Conservation (phyloP, 2,113 vertebrate genomes). For the Centropristis striata region DNA sequence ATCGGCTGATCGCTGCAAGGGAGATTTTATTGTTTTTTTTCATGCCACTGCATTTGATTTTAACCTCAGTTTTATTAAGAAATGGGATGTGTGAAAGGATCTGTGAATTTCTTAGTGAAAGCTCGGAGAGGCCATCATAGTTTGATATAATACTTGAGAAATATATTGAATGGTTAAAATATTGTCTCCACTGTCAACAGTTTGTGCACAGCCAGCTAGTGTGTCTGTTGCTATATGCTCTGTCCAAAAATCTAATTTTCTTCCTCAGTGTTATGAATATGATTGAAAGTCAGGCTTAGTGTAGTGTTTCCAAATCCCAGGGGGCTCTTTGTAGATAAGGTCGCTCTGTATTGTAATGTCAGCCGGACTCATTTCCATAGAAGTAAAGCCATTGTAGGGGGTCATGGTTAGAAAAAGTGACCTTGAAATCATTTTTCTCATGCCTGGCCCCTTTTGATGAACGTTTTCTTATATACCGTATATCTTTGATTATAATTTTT, state of each 20-base stretch:
- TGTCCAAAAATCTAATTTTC: neutral
- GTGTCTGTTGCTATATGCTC: neutral
- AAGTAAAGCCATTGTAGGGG: neutral
- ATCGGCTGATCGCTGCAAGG: neutral
- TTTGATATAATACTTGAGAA: neutral
- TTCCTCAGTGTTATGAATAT: neutral
- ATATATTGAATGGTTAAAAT: neutral
- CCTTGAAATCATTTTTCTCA: neutral
- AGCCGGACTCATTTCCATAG: constrained; percentile 30
- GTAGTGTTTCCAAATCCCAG: neutral
- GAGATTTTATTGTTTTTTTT: neutral
- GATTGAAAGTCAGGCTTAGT: constrained; percentile 19
- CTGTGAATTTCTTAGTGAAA: neutral
- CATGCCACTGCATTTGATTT: neutral
- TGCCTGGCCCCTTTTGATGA: neutral
- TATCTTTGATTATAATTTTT: neutral
- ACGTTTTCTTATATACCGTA: neutral
- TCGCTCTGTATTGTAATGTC: constrained; percentile 18
- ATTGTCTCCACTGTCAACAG: neutral
- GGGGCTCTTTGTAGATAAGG: constrained; percentile 21
- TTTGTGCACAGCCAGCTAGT: neutral
- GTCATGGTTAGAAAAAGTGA: neutral
- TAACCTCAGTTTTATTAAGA: neutral
- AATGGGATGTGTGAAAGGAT: neutral
- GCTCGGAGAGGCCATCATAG: neutral